Percentiles rank a stretch among this genome's conserved stretches.
phyloP scores from a whole-genome alignment of 37 sponge, comb jelly and placozoan species.

The Bolinopsis microptera region DNA sequence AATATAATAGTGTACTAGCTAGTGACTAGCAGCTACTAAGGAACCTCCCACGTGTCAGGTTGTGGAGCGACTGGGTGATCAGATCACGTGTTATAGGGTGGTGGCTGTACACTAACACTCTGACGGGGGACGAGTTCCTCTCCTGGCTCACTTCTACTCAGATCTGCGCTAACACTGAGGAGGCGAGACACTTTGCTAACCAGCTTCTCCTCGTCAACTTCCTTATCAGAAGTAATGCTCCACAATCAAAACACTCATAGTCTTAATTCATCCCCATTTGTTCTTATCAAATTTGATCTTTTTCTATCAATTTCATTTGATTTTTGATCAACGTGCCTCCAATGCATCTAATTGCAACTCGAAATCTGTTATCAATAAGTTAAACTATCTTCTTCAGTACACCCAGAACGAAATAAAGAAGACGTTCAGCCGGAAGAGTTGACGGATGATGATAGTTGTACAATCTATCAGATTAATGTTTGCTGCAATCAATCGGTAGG shows the following conservation, averaged over 20 bases:
- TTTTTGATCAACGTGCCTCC: too few relatives aligned
- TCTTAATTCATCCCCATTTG: background rate
- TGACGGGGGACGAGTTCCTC: conserved; percentile 35
- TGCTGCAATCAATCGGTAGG: conserved; percentile 51
- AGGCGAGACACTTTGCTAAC: conserved; percentile 17
- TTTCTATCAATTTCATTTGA: too few relatives aligned
- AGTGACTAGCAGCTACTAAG: too few relatives aligned
- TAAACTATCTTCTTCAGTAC: background rate
- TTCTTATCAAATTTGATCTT: too few relatives aligned
- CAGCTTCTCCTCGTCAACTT: conserved; percentile 57
- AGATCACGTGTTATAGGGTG: conserved; percentile 58
- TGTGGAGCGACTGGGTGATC: conserved; percentile 66
- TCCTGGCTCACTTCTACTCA: conserved; percentile 35
- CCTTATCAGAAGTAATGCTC: conserved; percentile 26
- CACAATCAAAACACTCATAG: too few relatives aligned
- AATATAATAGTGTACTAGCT: too few relatives aligned
- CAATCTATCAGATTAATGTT: conserved; percentile 46
- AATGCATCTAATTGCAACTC: too few relatives aligned
- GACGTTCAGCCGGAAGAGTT: background rate
- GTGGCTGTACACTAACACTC: conserved; percentile 64
- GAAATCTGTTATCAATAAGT: too few relatives aligned
- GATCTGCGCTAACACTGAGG: background rate
- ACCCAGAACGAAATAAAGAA: background rate
- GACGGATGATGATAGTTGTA: conserved; percentile 12
- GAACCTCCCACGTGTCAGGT: too few relatives aligned